Conservation (phyloP, 2,888 invertebrate genomes). For the Epinotia demarniana region DNA sequence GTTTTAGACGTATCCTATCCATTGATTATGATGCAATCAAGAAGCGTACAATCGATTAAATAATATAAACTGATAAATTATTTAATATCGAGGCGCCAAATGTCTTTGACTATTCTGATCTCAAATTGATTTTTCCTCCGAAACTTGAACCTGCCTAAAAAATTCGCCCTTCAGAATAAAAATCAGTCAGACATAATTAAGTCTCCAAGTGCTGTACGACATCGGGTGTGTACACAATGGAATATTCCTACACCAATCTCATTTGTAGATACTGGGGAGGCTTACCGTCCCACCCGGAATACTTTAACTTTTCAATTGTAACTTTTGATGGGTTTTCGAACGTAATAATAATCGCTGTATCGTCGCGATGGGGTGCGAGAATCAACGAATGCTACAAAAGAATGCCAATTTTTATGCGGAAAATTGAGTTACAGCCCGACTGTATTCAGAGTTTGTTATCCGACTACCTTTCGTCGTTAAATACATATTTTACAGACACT, state of each 20-base stretch:
- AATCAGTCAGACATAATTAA: constrained; percentile 56
- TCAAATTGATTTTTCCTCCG: constrained; percentile 25
- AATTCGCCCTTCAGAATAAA: constrained; percentile 42
- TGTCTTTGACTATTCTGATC: neutral
- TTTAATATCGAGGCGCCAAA: neutral
- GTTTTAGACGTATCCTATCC: constrained; percentile 65
- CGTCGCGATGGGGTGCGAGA: constrained; percentile 76
- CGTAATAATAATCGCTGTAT: constrained; percentile 83
- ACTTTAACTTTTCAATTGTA: constrained; percentile 85
- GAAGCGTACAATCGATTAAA: neutral
- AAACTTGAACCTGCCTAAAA: constrained; percentile 30
- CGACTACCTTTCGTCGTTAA: constrained; percentile 64
- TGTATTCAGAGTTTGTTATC: constrained; percentile 62
- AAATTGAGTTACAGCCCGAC: constrained; percentile 78
- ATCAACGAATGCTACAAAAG: constrained; percentile 79
- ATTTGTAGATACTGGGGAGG: constrained; percentile 80
- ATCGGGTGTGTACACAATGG: constrained; percentile 72
- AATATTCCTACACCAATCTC: constrained; percentile 79
- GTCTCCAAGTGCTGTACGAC: constrained; percentile 57
- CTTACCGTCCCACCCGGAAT: constrained; percentile 78
- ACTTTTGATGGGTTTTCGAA: constrained; percentile 85
- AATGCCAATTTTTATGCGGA: constrained; percentile 81
- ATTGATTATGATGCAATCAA: constrained; percentile 59
- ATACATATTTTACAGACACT: constrained; percentile 65
- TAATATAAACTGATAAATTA: constrained; percentile 12